Evolutionary conservation across 2,797 vertebrate species (phyloP).

Genomic region (Antennarius maculatus): DNA sequence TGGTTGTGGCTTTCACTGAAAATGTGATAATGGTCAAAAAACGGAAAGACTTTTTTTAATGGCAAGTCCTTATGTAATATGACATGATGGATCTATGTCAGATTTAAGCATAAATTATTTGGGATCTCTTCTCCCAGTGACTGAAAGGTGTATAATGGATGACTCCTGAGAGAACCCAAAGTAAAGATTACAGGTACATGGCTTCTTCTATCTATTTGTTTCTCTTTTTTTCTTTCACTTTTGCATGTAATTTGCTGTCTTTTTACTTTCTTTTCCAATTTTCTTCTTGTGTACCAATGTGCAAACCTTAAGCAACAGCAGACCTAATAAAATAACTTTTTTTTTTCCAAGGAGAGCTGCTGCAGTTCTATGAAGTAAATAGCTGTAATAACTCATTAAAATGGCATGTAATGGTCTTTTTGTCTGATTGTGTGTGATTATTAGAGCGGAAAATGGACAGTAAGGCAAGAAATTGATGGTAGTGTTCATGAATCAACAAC

Average conservation of each 20-base stretch:
- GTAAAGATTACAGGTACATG: conserved; percentile 24
- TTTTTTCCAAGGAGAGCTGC: conserved; percentile 19
- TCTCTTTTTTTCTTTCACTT: conserved; percentile 52
- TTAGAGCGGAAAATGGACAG: conserved; percentile 28
- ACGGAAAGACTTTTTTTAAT: too few species aligned
- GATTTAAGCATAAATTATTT: conserved; percentile 34
- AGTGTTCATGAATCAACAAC: neutral
- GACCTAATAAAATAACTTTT: conserved; percentile 21
- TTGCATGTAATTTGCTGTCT: conserved; percentile 61
- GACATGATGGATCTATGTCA: conserved; percentile 25
- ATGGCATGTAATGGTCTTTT: conserved; percentile 13
- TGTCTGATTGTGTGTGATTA: conserved; percentile 28
- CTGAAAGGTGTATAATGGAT: conserved; percentile 65
- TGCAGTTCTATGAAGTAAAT: conserved; percentile 9
- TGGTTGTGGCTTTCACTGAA: conserved; percentile 17
- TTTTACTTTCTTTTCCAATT: conserved; percentile 22
- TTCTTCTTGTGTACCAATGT: conserved; percentile 9
- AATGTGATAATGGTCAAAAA: conserved; percentile 4
- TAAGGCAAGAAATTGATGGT: neutral
- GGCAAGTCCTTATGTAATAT: neutral
- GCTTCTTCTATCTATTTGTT: conserved; percentile 46
- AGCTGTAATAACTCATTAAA: conserved; percentile 19
- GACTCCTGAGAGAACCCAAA: conserved; percentile 45
- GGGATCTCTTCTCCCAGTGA: conserved; percentile 28
- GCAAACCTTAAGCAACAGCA: conserved; percentile 32